Conservation (phyloP, 2,797 vertebrate genomes). For the Botia almorhae region DNA sequence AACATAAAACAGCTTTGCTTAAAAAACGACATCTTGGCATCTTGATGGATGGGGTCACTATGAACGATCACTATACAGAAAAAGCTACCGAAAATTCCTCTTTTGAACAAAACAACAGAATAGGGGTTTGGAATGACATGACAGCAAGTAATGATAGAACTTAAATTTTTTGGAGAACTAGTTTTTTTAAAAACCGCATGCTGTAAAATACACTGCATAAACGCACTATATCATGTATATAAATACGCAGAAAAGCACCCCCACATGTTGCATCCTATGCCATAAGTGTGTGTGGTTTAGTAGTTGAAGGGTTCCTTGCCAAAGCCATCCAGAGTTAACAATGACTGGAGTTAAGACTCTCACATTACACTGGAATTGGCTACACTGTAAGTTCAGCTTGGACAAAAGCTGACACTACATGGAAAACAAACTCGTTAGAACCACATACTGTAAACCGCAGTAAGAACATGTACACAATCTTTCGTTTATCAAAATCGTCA, state of each 20-base stretch:
- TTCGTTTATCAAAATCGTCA: conserved; percentile 15
- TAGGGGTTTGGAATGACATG: background rate
- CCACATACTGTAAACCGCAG: background rate
- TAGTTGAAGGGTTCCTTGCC: background rate
- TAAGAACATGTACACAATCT: conserved; percentile 16
- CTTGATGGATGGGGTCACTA: background rate
- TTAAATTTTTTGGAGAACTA: background rate
- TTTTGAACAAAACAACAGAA: background rate
- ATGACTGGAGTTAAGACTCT: conserved; percentile 9
- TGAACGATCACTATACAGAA: no score
- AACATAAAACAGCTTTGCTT: background rate
- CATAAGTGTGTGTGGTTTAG: background rate
- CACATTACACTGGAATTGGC: conserved; percentile 24
- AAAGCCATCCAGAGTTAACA: conserved; percentile 12
- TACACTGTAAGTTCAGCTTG: conserved; percentile 4
- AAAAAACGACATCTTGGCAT: background rate
- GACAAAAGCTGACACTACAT: conserved; percentile 29
- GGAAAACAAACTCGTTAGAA: background rate
- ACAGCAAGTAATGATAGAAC: background rate
- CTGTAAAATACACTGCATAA: background rate
- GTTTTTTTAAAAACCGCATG: background rate
- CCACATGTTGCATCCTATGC: background rate
- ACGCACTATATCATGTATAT: background rate
- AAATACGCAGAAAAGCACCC: conserved; percentile 22
- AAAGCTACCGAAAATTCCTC: no score